Conservation (phyloP, 1,140 invertebrate genomes). For the Sinonovacula constricta region DNA sequence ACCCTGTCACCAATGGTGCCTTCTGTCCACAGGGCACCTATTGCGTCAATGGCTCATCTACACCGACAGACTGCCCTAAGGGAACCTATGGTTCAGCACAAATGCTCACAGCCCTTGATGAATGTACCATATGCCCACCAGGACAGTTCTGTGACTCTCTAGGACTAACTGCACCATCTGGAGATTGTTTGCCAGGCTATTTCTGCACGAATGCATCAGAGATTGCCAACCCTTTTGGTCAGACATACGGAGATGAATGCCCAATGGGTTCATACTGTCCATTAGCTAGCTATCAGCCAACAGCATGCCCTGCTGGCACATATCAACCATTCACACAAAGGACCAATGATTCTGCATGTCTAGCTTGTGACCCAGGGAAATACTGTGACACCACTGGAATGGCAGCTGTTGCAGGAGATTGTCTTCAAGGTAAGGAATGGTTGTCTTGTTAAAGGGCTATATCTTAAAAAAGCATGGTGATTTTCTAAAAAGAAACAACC, state of each 20-base stretch:
- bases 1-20: slow-evolving; percentile 62
- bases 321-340: slow-evolving; percentile 69
- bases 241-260: slow-evolving; percentile 74
- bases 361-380: slow-evolving; percentile 69
- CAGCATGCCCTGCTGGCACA: slow-evolving; percentile 69
- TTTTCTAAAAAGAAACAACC: too few species aligned
- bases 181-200: slow-evolving; percentile 72
- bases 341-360: slow-evolving; percentile 67
- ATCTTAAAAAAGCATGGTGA: too few species aligned
- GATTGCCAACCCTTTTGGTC: slow-evolving; percentile 69
- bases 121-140: slow-evolving; percentile 73
- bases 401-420: slow-evolving; percentile 64
- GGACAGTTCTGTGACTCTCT: slow-evolving; percentile 72
- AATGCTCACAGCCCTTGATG: slow-evolving; percentile 63
- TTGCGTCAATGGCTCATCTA: slow-evolving; percentile 65
- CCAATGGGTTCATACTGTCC: slow-evolving; percentile 73
- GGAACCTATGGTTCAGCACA: slow-evolving; percentile 72
- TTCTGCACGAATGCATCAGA: slow-evolving; percentile 74
- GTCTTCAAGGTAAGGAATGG: slow-evolving; percentile 59
- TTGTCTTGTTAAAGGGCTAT: too few species aligned
- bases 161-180: slow-evolving; percentile 64
- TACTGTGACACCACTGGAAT: slow-evolving; percentile 69
- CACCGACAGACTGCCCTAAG: slow-evolving; percentile 69
- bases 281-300: slow-evolving; percentile 67
- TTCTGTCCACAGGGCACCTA: slow-evolving; percentile 74